Evolutionary conservation across 2,113 vertebrate species (phyloP).

Genomic region (Myocastor coypus): DNA sequence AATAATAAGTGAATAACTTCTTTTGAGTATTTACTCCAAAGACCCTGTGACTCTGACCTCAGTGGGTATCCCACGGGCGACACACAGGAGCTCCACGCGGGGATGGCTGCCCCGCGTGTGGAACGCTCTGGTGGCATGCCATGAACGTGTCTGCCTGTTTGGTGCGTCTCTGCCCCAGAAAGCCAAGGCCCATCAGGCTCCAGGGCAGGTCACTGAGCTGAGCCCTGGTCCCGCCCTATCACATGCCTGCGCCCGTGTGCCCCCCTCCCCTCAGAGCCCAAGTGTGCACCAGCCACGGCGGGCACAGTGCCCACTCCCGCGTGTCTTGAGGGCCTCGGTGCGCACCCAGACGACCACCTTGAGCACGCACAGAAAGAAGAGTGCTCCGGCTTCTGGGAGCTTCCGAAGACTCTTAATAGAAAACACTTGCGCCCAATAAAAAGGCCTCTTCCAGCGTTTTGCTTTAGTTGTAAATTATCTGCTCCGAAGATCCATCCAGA

Average conservation of each 20-base stretch:
- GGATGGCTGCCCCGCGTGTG: background rate
- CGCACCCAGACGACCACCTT: background rate
- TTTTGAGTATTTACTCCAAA: background rate
- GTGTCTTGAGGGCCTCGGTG: background rate
- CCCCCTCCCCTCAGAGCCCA: background rate
- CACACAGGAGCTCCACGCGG: background rate
- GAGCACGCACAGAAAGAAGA: conserved; percentile 22
- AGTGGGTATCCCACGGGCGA: conserved; percentile 36
- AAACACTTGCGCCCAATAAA: conserved; percentile 70
- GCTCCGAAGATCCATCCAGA: conserved; percentile 78
- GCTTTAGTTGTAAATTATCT: conserved; percentile 82
- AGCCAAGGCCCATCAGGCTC: conserved; percentile 55
- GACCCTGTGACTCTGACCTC: conserved; percentile 29
- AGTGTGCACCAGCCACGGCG: background rate
- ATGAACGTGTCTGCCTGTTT: conserved; percentile 46
- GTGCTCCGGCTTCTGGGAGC: conserved; percentile 62
- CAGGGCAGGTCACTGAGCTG: conserved; percentile 19
- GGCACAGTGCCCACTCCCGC: background rate
- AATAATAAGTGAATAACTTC: background rate
- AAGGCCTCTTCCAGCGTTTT: conserved; percentile 45
- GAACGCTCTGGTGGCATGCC: conserved; percentile 62
- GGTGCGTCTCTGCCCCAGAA: conserved; percentile 72
- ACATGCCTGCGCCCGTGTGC: rapidly evolving
- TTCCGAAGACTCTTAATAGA: conserved; percentile 75
- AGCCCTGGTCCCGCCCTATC: background rate